Percentiles rank a stretch among this genome's conserved stretches.
Evolutionary conservation across 2,888 invertebrate genomes (phyloP).

Genomic region (Tipula unca): DNA sequence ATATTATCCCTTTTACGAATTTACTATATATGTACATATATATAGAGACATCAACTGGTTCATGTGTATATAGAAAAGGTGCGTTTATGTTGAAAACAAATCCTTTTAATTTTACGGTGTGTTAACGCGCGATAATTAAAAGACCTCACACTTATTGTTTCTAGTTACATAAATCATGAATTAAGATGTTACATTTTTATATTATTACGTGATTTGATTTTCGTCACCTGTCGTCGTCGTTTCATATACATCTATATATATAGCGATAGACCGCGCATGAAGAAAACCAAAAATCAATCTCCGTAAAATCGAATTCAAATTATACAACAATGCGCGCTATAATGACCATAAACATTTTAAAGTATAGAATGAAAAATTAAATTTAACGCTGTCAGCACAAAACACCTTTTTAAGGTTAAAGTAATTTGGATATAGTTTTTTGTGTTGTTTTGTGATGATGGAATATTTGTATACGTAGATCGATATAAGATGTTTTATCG

Average conservation of each 20-base stretch:
- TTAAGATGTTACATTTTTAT: not conserved
- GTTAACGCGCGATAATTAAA: not conserved
- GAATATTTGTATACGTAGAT: not conserved
- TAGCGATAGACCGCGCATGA: too few relatives aligned
- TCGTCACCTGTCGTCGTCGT: not conserved
- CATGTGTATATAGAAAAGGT: not conserved
- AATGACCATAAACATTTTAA: not conserved
- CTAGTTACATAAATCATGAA: not conserved
- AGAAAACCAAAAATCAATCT: not conserved
- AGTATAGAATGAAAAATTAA: not conserved
- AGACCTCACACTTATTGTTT: slow-evolving; percentile 8
- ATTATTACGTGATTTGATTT: not conserved
- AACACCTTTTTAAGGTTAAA: not conserved
- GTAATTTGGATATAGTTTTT: not conserved
- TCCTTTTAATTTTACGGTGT: not conserved
- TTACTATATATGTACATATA: not conserved
- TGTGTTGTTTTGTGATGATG: not conserved
- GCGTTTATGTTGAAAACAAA: not conserved
- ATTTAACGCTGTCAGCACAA: not conserved
- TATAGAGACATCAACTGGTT: not conserved
- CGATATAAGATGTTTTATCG: too few relatives aligned
- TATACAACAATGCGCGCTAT: not conserved
- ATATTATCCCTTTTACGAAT: not conserved
- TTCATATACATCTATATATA: too few relatives aligned
- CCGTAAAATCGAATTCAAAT: not conserved